Percentiles rank a stretch among this genome's conserved stretches.
Conservation (phyloP, 2,113 vertebrate species). For the Antechinus flavipes region DNA sequence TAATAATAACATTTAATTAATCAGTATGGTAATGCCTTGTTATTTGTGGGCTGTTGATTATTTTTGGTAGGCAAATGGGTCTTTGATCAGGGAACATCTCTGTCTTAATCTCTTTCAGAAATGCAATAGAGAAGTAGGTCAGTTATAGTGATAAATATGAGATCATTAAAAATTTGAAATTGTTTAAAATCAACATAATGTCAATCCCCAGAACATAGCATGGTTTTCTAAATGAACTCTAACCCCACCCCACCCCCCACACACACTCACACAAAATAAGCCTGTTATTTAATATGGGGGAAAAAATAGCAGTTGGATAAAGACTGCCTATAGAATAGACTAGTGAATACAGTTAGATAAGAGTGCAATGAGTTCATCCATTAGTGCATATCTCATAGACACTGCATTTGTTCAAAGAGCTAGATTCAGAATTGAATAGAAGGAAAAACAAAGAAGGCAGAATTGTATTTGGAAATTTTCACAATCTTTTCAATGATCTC, state of each 20-base stretch:
- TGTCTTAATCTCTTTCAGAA: neutral
- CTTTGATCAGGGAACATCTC: neutral
- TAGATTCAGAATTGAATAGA: neutral
- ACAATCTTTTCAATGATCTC: neutral
- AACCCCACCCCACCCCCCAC: neutral
- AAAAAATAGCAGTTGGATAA: neutral
- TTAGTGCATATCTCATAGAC: neutral
- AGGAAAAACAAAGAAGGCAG: neutral
- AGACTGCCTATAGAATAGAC: neutral
- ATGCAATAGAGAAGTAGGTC: neutral
- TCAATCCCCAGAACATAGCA: neutral
- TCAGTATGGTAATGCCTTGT: neutral
- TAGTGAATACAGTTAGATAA: neutral
- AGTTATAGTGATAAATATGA: neutral
- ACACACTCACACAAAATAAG: too few relatives aligned
- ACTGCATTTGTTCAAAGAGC: neutral
- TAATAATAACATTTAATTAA: conserved; percentile 22
- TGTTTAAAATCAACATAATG: neutral
- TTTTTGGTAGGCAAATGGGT: neutral
- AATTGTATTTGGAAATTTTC: neutral
- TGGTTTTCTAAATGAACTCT: neutral
- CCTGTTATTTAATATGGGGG: neutral
- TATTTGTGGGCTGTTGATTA: neutral
- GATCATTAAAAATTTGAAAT: neutral
- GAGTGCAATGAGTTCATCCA: neutral